Base-by-base conservation (phyloP, 2,113 vertebrate genomes). In the Patagioenas fasciata region DNA sequence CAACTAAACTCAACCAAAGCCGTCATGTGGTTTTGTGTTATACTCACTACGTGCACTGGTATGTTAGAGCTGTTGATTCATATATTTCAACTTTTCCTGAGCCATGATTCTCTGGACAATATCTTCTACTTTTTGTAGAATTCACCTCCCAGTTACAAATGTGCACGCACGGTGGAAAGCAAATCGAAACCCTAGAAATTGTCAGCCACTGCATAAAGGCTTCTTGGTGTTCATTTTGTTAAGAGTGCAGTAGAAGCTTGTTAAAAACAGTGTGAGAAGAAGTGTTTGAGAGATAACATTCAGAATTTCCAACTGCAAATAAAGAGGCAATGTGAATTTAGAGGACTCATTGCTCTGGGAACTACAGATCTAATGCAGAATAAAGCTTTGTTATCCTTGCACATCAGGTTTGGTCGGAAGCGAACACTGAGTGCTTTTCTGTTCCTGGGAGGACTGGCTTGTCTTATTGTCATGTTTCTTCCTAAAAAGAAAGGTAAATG, bases 391-490 rank as follows among this genome's bases (percentile, higher is more conserved):
- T 95, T 88, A 11, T 91, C 53, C 42, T 92, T 89, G 54, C 10
- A 2, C 38, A 51, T 89, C 60, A 98, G 98, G 98, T 98, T 96
- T 87, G 98, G 98, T 81, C 98, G 98, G 75, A 98, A 98, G 58
- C 88, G 98, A 72, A 98, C 98, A 0, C 4, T 98, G 80, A 97
- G 98, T 25, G 88, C 95, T 0, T 98, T 98, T 96, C 96, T 98
- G 60, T 97, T 96, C 84, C 93, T 98, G 12, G 98, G 98, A 93
- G 98, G 98, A 67, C 34, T 98, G 92, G 97, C 98, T 74, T 98
- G 98, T 93, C 97, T 98, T 61, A 91, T 98, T 86, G 96, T 98
- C 34, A 98, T 98, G 97, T 98, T 98, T 90, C 97, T 98, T 86
- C 98, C 98, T 56, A 97, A 98, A 70, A 98, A 97, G 83, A 98